A percentile compares a stretch with the other conserved stretches of the same genome.
These are phyloP conservation scores for Pangasianodon gigas DNA, from an alignment of 2,113 vertebrate genomes.

Conservation along the genomic window DNA sequence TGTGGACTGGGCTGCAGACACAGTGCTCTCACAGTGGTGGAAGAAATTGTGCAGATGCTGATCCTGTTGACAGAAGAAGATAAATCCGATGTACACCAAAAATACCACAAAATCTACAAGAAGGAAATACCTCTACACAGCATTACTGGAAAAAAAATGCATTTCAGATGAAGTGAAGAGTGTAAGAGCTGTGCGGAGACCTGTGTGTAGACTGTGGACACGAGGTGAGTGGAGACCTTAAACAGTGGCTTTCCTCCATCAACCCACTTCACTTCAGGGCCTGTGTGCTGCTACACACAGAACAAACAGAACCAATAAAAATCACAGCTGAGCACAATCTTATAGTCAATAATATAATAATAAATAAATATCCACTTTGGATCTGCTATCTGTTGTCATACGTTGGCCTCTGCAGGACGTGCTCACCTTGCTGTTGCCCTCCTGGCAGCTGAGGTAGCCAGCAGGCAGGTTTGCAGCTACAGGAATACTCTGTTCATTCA, in stretches of 20 bases:
- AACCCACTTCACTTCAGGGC: slow-evolving; percentile 96
- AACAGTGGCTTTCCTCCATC: slow-evolving; percentile 92
- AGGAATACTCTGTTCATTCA: slow-evolving; percentile 85
- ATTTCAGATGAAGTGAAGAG: background rate
- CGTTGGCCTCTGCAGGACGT: background rate
- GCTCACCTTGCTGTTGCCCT: slow-evolving; percentile 85
- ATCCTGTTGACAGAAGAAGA: slow-evolving; percentile 74
- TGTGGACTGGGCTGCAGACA: slow-evolving; percentile 77
- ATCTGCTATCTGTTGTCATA: background rate
- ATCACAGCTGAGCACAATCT: background rate
- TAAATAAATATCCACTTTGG: background rate
- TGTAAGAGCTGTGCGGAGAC: slow-evolving; percentile 61
- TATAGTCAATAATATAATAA: background rate
- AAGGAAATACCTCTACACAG: background rate
- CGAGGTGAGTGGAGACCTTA: slow-evolving; percentile 90
- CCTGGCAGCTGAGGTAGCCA: slow-evolving; percentile 89
- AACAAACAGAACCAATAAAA: background rate
- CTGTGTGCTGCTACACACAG: slow-evolving; percentile 79
- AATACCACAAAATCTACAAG: background rate
- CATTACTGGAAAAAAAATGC: background rate
- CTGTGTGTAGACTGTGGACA: slow-evolving; percentile 97
- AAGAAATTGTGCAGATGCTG: slow-evolving; percentile 99
- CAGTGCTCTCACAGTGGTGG: slow-evolving; percentile 87
- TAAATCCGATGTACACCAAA: background rate
- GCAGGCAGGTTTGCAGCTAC: slow-evolving; percentile 88